A percentile compares a stretch with the other conserved stretches of the same genome.
Evolutionary conservation across 2,888 invertebrate genomes (phyloP).

Genomic region (Lasioglossum vierecki): DNA sequence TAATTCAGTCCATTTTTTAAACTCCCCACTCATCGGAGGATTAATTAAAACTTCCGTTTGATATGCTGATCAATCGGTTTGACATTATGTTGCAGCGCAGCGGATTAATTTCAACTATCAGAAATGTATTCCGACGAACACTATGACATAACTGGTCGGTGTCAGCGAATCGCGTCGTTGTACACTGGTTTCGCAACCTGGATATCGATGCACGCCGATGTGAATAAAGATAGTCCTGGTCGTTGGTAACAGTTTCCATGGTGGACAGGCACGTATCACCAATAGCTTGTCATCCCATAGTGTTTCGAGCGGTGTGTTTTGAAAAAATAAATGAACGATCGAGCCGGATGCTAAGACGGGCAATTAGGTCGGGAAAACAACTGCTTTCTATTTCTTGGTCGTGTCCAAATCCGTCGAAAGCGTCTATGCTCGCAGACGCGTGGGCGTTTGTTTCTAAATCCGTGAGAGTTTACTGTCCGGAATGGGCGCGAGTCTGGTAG

Average conservation of each 20-base stretch:
- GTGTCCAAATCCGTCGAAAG: slow-evolving; percentile 49
- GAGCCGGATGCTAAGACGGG: slow-evolving; percentile 57
- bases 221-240: slow-evolving; percentile 17
- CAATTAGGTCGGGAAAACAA: slow-evolving; percentile 72
- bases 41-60: too few species aligned
- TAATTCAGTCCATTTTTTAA: neutral
- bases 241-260: neutral
- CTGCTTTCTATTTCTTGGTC: slow-evolving; percentile 67
- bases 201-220: slow-evolving; percentile 9
- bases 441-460: slow-evolving; percentile 32
- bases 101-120: neutral
- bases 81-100: neutral
- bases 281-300: neutral
- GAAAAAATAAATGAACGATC: slow-evolving; percentile 50
- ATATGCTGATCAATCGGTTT: neutral
- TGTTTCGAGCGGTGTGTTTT: slow-evolving; percentile 28
- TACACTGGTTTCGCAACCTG: neutral
- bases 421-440: slow-evolving; percentile 15
- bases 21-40: neutral
- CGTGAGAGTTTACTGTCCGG: slow-evolving; percentile 18
- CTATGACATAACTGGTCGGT: neutral
- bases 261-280: neutral
- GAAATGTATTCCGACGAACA: neutral
- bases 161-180: neutral
- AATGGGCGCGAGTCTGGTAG: slow-evolving; percentile 20